Conservation (phyloP, 2,888 invertebrate species). For the Calameuta filiformis region DNA sequence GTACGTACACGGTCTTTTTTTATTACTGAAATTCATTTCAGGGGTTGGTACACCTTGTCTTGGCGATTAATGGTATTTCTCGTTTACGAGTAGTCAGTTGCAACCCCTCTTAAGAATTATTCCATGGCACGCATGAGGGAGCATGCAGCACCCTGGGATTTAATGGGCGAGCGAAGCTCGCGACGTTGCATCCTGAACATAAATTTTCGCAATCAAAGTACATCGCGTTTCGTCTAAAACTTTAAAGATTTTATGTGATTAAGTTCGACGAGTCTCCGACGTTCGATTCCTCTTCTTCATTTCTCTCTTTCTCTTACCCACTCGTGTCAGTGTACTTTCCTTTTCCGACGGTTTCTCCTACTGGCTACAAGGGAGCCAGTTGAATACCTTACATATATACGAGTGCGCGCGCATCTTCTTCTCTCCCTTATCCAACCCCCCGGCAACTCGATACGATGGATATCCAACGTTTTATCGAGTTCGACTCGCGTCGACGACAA, state of each 20-base stretch:
- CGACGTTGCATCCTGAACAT: conserved; percentile 43
- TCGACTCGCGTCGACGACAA: conserved; percentile 48
- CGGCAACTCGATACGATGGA: conserved; percentile 19
- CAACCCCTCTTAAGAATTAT: background rate
- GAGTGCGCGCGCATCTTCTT: conserved; percentile 12
- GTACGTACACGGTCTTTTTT: background rate
- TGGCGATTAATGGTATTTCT: background rate
- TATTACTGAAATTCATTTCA: background rate
- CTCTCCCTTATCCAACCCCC: conserved; percentile 13
- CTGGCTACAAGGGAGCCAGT: background rate
- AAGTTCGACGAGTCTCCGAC: conserved; percentile 36
- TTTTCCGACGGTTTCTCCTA: conserved; percentile 2
- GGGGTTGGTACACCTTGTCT: background rate
- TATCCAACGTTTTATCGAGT: conserved; percentile 36
- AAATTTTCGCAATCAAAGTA: conserved; percentile 49
- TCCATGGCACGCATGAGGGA: background rate
- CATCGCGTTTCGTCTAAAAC: conserved; percentile 39
- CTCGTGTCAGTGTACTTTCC: background rate
- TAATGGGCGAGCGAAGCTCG: conserved; percentile 1
- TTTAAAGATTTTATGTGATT: conserved; percentile 56
- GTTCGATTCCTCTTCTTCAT: conserved; percentile 20
- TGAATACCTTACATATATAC: background rate
- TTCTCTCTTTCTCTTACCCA: background rate
- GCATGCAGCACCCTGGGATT: background rate
- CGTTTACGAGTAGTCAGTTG: conserved; percentile 1